Evolutionary conservation across 2,113 vertebrate species (phyloP), one percentile per base, ranked within the genome.

Genomic region (Oncorhynchus clarkii): DNA sequence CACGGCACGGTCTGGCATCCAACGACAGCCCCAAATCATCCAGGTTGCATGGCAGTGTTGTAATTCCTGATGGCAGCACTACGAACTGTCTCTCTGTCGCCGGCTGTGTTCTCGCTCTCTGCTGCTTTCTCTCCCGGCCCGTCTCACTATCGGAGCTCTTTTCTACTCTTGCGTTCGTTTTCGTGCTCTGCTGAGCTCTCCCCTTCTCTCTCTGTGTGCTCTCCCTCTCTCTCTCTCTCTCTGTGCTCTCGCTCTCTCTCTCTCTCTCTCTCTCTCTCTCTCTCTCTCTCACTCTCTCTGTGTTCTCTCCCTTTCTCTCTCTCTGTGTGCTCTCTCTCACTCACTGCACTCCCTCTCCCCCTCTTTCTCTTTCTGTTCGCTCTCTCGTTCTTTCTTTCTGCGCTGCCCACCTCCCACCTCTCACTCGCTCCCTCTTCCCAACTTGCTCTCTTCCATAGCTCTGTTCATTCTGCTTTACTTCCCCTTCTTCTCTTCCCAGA

Each of bases 101-200:
- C 5, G n/a, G 1, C 8, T 77, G 29, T 74, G 1, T 60, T 14
- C 2, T 8, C 34, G 11, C 39, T 45, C 29, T 16, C 16, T 20
- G 20, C 12, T 9, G 39, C 39, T 45, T 2, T 3, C 24, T 62
- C 31, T 18, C 18, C 14, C 18, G 8, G 31, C 29, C 67, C 27
- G 34, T 11, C 57, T 13, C 69, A 14, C 74, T 67, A 48, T 62
- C 62, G 3, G 64, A 66, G 64, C 64, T 26, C 64, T 13, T 65
- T 66, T 29, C 64, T 66, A n/a, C 64, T 27, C 13, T 27, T 66
- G 24, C 27, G 64, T 27, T 67, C 29, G 12, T 29, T 29, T 29
- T 67, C 66, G 20, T 39, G 66, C 66, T 20, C 66, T 67, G 5
- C 31, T 67, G 64, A 14, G 64, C 26, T 59, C 66, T 73, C 57